Evolutionary conservation across 2,113 vertebrate species (phyloP).

Genomic region (Hiodon tergisus): DNA sequence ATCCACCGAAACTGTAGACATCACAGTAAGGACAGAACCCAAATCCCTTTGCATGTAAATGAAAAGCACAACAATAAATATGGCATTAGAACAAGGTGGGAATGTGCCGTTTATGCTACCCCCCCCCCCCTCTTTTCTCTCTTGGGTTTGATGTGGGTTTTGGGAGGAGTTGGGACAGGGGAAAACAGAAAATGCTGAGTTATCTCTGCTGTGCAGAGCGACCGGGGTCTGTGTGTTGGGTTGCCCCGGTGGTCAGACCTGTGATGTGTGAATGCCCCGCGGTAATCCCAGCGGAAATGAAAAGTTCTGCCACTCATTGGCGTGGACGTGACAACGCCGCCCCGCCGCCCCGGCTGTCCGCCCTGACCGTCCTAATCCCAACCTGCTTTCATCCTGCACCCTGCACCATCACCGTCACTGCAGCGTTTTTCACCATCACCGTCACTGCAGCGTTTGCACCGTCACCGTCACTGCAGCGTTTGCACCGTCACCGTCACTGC

Average conservation of each 20-base stretch:
- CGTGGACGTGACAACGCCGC: conserved; percentile 59
- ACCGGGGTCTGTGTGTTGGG: conserved; percentile 34
- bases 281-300: conserved; percentile 66
- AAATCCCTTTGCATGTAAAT: conserved; percentile 70
- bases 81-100: conserved; percentile 71
- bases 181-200: conserved; percentile 67
- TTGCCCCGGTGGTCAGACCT: neutral
- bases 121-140: conserved; percentile 3
- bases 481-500: too few relatives aligned
- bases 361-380: conserved; percentile 16
- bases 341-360: conserved; percentile 43
- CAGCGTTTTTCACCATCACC: neutral
- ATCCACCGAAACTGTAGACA: conserved; percentile 63
- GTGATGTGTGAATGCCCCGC: neutral
- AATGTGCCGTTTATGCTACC: conserved; percentile 52
- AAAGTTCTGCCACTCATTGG: conserved; percentile 69
- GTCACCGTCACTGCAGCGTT: too few relatives aligned
- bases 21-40: conserved; percentile 56
- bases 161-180: conserved; percentile 59
- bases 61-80: conserved; percentile 63
- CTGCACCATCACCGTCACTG: neutral
- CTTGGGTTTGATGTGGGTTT: conserved; percentile 64
- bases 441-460: too few relatives aligned
- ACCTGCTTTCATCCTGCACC: conserved; percentile 16
- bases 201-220: conserved; percentile 65